Evolutionary conservation across 1,140 invertebrate genomes (phyloP).

Genomic region (Eupeodes corollae): DNA sequence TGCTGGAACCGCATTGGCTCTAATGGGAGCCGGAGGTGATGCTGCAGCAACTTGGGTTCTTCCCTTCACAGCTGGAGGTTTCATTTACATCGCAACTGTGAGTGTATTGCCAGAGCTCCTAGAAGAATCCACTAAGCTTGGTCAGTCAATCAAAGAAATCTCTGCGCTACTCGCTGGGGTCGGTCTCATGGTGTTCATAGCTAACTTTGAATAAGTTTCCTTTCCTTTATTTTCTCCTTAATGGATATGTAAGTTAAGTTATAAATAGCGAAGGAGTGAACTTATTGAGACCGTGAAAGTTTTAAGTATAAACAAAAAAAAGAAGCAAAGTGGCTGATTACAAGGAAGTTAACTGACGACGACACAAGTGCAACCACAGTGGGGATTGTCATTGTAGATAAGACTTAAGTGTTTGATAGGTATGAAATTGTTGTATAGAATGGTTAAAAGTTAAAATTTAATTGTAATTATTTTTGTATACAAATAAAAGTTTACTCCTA

Average conservation of each 20-base stretch:
- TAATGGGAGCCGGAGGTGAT: slow-evolving; percentile 45
- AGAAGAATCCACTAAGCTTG: slow-evolving; percentile 56
- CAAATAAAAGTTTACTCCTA: neutral
- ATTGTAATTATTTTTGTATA: neutral
- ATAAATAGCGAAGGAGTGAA: no score
- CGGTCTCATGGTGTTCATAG: slow-evolving; percentile 62
- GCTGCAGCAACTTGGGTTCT: slow-evolving; percentile 83
- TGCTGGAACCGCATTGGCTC: slow-evolving; percentile 75
- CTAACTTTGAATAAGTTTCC: slow-evolving; percentile 26
- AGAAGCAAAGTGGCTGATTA: no score
- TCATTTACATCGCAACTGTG: slow-evolving; percentile 90
- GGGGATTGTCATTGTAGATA: no score
- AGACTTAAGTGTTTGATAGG: no score
- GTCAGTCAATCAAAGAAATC: slow-evolving; percentile 75
- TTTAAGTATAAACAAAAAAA: neutral
- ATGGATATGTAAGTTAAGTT: neutral
- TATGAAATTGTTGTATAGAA: no score
- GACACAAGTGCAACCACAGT: no score
- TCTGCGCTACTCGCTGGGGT: slow-evolving; percentile 66
- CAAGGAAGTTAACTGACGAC: no score
- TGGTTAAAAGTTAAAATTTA: no score
- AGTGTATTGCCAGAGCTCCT: slow-evolving; percentile 85
- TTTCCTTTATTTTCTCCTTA: no score
- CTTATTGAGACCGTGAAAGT: neutral
- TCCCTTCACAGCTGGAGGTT: slow-evolving; percentile 91